Base-by-base conservation (phyloP, 2,113 vertebrate species). In the Austrofundulus limnaeus region DNA sequence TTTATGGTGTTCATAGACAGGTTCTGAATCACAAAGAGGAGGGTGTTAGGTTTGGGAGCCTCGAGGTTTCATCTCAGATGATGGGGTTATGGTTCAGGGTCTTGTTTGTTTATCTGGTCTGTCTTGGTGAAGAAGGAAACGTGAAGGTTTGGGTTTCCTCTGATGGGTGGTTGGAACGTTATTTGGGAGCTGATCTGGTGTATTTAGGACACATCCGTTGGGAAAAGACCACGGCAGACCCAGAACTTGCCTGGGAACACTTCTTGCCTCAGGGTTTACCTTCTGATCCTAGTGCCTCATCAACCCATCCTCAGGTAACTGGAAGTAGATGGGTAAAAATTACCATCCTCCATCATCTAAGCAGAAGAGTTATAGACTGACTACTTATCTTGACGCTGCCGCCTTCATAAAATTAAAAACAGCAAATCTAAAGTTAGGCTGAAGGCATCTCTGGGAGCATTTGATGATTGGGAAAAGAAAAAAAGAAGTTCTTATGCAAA, bases 381-480 rank as follows among this genome's bases (percentile, higher is more conserved):
- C 11, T 19, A 11, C 31, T 31, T 13, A 38, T 2, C 28, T 31
- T 7, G 13, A 38, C 15, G 31, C n/a, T 52, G 17, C 31, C 17
- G n/a, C 17, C 28, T 38, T 37, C 37, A 38, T 37, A 56, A 55
- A 55, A 55, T 15, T 24, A 17, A 53, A 34, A 53, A 48, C 46
- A 48, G 25, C 15, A 2, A 3, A 45, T 45, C 24, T 45, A 28
- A 59, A 43, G 41, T n/a, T 28, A 34, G 28, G 17, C 50, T 52
- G 25, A 58, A 45, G 15, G 41, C 11, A 45, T 28, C 23, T 58
- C 39, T 42, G 1, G 38, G 38, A 41, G 54, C 14, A 42, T 56
- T 58, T 41, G 55, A 41, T 43, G 39, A n/a, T 23, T 42, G 34
- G 20, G 25, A 54, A 49, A 34, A 34, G 20, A 37, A 54, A 49